A percentile compares a stretch with the other conserved stretches of the same genome.
Conservation (phyloP, 1,140 invertebrate species). For the Saccostrea echinata region DNA sequence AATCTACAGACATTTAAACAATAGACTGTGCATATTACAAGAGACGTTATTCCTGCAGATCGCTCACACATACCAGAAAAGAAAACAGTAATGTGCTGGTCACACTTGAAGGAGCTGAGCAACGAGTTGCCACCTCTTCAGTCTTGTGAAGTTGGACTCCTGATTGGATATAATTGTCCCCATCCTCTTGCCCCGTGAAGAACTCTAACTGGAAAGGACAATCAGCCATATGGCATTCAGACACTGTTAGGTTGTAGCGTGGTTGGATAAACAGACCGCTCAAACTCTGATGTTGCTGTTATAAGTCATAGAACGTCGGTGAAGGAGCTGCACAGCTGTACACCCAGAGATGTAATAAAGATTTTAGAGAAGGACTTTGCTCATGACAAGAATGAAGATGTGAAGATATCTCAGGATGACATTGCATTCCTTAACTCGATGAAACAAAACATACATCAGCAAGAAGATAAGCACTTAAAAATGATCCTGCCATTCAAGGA, state of each 20-base stretch:
- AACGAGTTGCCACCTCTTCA: conserved; percentile 54
- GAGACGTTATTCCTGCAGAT: conserved; percentile 7
- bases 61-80: conserved; percentile 22
- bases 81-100: background rate
- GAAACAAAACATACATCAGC: conserved; percentile 26
- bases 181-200: conserved; percentile 43
- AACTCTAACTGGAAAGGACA: background rate
- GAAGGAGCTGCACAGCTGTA: conserved; percentile 47
- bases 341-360: conserved; percentile 48
- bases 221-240: conserved; percentile 45
- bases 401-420: conserved; percentile 47
- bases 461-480: conserved; percentile 27
- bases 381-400: background rate
- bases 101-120: background rate
- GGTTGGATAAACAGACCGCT: conserved; percentile 37
- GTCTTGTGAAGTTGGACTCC: conserved; percentile 64
- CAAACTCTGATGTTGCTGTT: background rate
- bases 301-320: conserved; percentile 16
- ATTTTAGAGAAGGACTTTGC: conserved; percentile 51
- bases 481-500: conserved; percentile 47
- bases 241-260: conserved; percentile 50
- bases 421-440: conserved; percentile 25
- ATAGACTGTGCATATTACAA: no score
- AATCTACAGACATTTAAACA: background rate
- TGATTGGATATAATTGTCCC: conserved; percentile 55